phyloP scores from a whole-genome alignment of 2,888 invertebrate genomes.

The Tupiocoris notatus region DNA sequence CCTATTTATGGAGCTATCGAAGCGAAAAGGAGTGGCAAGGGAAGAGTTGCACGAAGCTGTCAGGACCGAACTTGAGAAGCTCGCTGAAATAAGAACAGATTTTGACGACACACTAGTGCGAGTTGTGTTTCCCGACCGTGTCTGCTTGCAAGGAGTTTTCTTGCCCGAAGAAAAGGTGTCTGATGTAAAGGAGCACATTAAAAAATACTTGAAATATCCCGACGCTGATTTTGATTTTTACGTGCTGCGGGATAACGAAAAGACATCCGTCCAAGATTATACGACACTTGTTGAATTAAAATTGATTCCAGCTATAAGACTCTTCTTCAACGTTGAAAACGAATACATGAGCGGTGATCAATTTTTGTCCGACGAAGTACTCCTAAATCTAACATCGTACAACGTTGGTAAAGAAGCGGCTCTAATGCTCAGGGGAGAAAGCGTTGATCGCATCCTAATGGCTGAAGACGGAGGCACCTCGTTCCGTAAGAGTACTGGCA shows the following conservation, averaged over 20 bases:
- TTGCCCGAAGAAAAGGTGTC: not conserved
- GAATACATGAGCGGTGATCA: not conserved
- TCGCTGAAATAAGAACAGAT: not conserved
- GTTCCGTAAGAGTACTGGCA: not conserved
- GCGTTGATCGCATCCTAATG: not conserved
- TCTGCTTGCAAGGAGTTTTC: not conserved
- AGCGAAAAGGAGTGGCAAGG: not conserved
- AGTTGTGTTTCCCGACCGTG: not conserved
- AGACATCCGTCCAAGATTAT: not conserved
- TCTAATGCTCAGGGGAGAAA: not conserved
- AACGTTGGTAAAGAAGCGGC: conserved; percentile 4
- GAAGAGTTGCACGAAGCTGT: not conserved
- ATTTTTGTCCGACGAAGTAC: not conserved
- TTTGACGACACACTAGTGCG: not conserved
- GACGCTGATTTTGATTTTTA: not conserved
- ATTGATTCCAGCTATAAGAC: not conserved
- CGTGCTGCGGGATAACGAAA: not conserved
- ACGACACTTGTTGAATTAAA: not conserved
- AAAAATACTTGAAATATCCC: not conserved
- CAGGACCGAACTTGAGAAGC: not conserved
- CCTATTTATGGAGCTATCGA: not conserved
- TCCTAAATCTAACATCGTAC: not conserved
- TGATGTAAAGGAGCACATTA: not conserved
- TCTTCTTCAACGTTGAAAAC: not conserved
- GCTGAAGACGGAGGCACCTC: not conserved